A percentile compares a stretch with the other conserved stretches of the same genome.
Conservation (phyloP, 2,113 vertebrate genomes). For the Taurulus bubalis region DNA sequence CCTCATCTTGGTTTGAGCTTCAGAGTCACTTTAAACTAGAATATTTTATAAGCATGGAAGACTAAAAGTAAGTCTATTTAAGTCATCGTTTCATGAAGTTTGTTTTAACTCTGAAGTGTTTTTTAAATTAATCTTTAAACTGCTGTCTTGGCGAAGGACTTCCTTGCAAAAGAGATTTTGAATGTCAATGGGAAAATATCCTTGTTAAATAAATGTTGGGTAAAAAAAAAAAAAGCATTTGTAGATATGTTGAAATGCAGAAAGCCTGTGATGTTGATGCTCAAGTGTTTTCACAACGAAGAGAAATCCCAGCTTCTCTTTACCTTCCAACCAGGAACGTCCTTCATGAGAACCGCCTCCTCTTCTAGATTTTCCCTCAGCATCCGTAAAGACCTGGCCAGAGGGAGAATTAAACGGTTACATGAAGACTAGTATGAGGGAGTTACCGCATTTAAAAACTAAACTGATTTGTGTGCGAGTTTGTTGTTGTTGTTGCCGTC, state of each 20-base stretch:
- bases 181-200: background rate
- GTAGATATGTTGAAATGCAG: too few species aligned
- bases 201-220: too few species aligned
- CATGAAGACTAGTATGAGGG: background rate
- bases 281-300: background rate
- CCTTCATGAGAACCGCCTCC: slow-evolving; percentile 92
- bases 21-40: too few species aligned
- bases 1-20: too few species aligned
- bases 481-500: background rate
- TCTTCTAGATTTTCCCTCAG: slow-evolving; percentile 92
- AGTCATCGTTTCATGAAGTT: background rate
- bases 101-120: background rate
- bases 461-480: too few species aligned
- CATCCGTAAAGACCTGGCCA: slow-evolving; percentile 82
- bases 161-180: background rate
- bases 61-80: background rate
- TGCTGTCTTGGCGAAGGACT: background rate
- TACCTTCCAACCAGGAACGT: slow-evolving; percentile 95
- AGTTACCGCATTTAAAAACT: background rate
- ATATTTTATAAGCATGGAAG: too few species aligned
- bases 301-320: background rate
- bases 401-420: background rate
- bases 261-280: background rate
- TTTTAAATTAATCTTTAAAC: background rate
- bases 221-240: too few species aligned